Base-by-base conservation (phyloP, 2,888 invertebrate genomes). In the Netelia fuscicornis region DNA sequence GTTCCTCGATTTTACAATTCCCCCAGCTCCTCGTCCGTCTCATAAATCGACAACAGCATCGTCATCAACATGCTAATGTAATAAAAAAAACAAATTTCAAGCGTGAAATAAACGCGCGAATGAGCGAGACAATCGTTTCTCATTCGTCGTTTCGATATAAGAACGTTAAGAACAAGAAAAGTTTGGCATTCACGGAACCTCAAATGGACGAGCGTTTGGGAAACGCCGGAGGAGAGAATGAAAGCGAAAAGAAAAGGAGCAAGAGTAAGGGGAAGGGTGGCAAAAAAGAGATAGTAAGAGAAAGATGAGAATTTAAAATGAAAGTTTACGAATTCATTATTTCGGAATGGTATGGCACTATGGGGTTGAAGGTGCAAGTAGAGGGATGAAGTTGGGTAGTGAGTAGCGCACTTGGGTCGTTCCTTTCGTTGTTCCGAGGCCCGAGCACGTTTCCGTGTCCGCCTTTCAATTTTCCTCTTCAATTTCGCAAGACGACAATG, bases 301-400 rank as follows among this genome's bases (percentile, higher is more conserved):
- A 37, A 44, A 71, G 75, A 76, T 52, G 54, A 62, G 75, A 81
- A 81, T 88, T 88, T 88, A 80, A 88, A 88, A 89, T 87, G 87
- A 87, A 89, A 89, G 89, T 89, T 89, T 87, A 85, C 83, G 84
- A 87, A 89, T 89, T 89, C 85, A 87, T 86, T 86, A 86, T 80
- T 76, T 85, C 81, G 74, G 23, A 74, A 84, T 67, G 71, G 72
- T 30, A 30, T 20, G 13, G 17, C 17, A 62, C 67, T 42, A 20
- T 37, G 62, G 52, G 60, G 78, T 72, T 37, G n/a, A 60, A 30
- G 68, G 60, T 58, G 8, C 48, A 48, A 20, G 30, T 2, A 13
- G 58, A 13, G 30, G 60, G 23, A 76, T 54, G 58, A 42, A 68
- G 77, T 78, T 78, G 48, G 56, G 25, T 64, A 37, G 44, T 30